These are phyloP conservation scores for Podarcis lilfordi DNA, from an alignment of 2,797 vertebrate genomes.

Conservation along the genomic window DNA sequence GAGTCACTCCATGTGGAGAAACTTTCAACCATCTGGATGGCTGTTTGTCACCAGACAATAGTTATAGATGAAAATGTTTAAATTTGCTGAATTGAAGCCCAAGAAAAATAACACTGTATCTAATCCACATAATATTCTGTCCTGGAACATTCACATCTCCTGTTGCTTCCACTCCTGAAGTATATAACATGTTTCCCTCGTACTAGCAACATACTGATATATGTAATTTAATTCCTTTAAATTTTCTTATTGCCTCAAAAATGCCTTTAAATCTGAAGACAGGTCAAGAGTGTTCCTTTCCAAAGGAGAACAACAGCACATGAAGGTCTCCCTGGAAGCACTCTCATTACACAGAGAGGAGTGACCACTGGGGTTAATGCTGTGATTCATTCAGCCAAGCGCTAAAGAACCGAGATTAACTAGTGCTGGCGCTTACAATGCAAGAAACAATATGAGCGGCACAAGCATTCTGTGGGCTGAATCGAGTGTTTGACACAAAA, in stretches of 20 bases:
- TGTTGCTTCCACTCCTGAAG: too few species aligned
- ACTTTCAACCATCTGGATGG: not conserved
- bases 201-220: not conserved
- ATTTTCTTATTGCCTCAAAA: not conserved
- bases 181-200: too few species aligned
- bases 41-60: not conserved
- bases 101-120: not conserved
- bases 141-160: not conserved
- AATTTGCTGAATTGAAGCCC: not conserved
- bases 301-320: not conserved
- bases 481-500: not conserved
- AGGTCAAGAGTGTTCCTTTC: not conserved
- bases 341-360: not conserved
- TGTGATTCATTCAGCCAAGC: constrained; percentile 7
- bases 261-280: not conserved
- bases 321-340: not conserved
- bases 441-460: rapidly evolving
- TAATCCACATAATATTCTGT: not conserved
- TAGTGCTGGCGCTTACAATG: not conserved
- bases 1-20: not conserved
- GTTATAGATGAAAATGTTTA: not conserved
- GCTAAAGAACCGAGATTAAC: not conserved
- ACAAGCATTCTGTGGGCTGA: not conserved
- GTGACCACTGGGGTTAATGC: constrained; percentile 8
- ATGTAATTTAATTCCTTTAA: not conserved